These are phyloP conservation scores for Jordanella pulchra DNA, from an alignment of 2,797 vertebrate species.

Conservation along the genomic window DNA sequence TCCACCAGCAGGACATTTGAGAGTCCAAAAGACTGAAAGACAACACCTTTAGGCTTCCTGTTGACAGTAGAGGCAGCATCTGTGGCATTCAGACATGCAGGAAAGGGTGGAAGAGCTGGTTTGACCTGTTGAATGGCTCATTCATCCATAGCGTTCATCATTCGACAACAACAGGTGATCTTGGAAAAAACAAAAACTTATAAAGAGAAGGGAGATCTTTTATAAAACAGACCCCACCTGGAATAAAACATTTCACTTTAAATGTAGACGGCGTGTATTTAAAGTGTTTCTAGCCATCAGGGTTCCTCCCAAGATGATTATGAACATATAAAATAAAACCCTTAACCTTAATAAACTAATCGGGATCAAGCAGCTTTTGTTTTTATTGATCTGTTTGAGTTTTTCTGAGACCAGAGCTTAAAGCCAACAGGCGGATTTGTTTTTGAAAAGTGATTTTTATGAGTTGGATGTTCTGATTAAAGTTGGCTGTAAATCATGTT, in stretches of 20 bases:
- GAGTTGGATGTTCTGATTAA: background rate
- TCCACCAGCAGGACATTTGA: background rate
- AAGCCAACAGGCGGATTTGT: too few species aligned
- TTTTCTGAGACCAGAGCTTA: too few species aligned
- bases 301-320: too few species aligned
- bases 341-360: too few species aligned
- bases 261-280: too few species aligned
- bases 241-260: background rate
- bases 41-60: constrained; percentile 28
- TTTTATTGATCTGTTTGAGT: too few species aligned
- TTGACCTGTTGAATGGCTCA: constrained; percentile 28
- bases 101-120: constrained; percentile 69
- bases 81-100: constrained; percentile 44
- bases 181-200: background rate
- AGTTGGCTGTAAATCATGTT: background rate
- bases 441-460: too few species aligned
- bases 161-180: background rate
- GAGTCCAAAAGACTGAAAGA: background rate
- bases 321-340: too few species aligned
- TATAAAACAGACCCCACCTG: too few species aligned
- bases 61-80: constrained; percentile 47
- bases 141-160: constrained; percentile 53
- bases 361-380: too few species aligned
- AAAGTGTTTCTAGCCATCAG: too few species aligned
- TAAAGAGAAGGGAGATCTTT: background rate